Evolutionary conservation across 2,888 invertebrate genomes (phyloP), one percentile per base, ranked within the genome.

Genomic region (Marronus borbonicus): DNA sequence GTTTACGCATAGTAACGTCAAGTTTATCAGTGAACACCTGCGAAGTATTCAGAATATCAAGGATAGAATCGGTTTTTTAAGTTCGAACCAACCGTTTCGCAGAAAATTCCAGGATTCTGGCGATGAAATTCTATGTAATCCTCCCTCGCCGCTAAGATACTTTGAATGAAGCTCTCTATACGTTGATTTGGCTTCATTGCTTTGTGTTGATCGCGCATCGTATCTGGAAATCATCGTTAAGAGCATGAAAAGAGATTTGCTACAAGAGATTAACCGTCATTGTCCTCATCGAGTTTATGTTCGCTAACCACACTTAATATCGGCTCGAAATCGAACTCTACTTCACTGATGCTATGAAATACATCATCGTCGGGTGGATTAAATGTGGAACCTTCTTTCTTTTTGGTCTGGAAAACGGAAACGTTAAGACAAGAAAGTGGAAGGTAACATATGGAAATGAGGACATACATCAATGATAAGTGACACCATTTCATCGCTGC

Each of bases 41-140:
- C 69, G 80, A 79, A 78, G 36, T 69, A 55, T 24, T 52, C 14
- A n/a, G 2, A 28, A 36, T 69, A 76, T 8, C 55, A 12, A 24
- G 1, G 20, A 60, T 20, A 20, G 17, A 58, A 58, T 10, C 31
- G 5, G 4, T 31, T 17, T 10, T 55, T n/a, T 1, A 5, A 14
- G 10, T 10, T 55, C 1, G 31, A 49, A 60, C 31, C 80, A 81
- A 88, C 86, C 80, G 85, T 84, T n/a, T 85, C 83, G 12, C 83
- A 84, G 81, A 86, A 87, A 75, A 87, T 85, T 74, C 88, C 88
- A n/a, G 87, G 87, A 76, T 86, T 86, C 39, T 83, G 80, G 36
- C 80, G 70, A 70, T 88, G 88, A 28, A 87, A 83, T 20, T 86
- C 81, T 3, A 85, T 75, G 76, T 88, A 79, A 31, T 31, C 7